Percentiles rank a stretch among this genome's conserved stretches.
These are phyloP conservation scores for Aphelenchoides avenae DNA, from an alignment of 1,140 invertebrate genomes.

Conservation along the genomic window DNA sequence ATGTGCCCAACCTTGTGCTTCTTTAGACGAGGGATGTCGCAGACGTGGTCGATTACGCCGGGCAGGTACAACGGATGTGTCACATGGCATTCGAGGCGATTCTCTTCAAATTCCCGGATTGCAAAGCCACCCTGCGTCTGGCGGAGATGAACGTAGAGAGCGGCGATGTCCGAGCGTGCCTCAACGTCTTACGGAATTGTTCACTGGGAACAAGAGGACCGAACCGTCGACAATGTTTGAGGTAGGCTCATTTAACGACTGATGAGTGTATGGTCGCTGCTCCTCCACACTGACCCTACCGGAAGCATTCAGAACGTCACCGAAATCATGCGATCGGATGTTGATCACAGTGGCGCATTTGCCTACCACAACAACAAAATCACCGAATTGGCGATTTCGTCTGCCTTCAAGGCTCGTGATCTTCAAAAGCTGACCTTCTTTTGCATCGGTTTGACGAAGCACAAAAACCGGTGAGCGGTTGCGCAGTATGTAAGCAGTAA, in stretches of 20 bases:
- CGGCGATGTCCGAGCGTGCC: background rate
- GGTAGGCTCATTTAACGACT: constrained; percentile 15
- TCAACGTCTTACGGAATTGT: background rate
- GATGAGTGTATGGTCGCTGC: background rate
- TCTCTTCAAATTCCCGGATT: constrained; percentile 20
- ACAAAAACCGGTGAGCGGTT: no score
- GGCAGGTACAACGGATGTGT: constrained; percentile 8
- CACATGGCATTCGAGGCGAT: constrained; percentile 22
- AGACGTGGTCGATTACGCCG: no score
- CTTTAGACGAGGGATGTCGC: no score
- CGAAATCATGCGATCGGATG: constrained; percentile 20
- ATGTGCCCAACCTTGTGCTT: no score
- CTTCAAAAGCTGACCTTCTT: no score
- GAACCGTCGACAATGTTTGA: constrained; percentile 14
- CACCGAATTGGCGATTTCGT: constrained; percentile 15
- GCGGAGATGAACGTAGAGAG: constrained; percentile 3
- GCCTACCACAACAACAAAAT: constrained; percentile 25
- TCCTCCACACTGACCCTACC: background rate
- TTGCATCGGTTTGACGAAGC: no score
- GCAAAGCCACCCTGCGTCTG: constrained; percentile 26
- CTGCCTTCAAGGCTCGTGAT: constrained; percentile 14
- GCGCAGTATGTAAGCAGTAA: no score
- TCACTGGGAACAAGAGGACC: background rate
- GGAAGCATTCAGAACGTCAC: constrained; percentile 15
- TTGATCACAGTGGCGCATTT: constrained; percentile 20